Conservation (phyloP, 35 echinoderm and acorn worm genomes). For the Acanthaster planci region DNA sequence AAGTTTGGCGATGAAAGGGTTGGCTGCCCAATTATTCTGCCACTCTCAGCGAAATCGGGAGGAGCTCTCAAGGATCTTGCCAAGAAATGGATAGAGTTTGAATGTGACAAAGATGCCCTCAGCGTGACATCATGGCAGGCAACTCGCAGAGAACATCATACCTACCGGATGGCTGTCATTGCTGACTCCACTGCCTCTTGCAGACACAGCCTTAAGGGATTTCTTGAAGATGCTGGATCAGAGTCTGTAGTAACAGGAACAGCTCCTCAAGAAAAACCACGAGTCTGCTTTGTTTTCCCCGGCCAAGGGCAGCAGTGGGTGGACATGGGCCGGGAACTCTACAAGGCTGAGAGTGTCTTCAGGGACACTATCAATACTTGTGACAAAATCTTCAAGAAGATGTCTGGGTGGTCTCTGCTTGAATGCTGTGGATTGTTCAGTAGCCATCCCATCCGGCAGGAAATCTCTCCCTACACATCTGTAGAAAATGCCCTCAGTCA, state of each 20-base stretch:
- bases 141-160: slow-evolving; percentile 69
- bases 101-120: slow-evolving; percentile 74
- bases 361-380: slow-evolving; percentile 61
- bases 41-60: slow-evolving; percentile 83
- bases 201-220: slow-evolving; percentile 49
- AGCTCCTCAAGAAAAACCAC: slow-evolving; percentile 38
- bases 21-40: slow-evolving; percentile 76
- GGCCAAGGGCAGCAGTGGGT: slow-evolving; percentile 93
- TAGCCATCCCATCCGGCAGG: not conserved
- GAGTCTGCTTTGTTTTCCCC: slow-evolving; percentile 88
- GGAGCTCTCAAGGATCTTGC: slow-evolving; percentile 69
- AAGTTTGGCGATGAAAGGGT: slow-evolving; percentile 60
- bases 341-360: slow-evolving; percentile 70
- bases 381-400: slow-evolving; percentile 74
- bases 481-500: not conserved
- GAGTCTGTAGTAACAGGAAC: slow-evolving; percentile 35
- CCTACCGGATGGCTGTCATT: slow-evolving; percentile 76
- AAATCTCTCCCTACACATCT: not conserved
- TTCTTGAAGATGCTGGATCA: slow-evolving; percentile 49
- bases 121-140: slow-evolving; percentile 74
- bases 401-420: slow-evolving; percentile 91
- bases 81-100: slow-evolving; percentile 66
- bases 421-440: slow-evolving; percentile 33
- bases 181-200: slow-evolving; percentile 65
- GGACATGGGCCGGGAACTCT: slow-evolving; percentile 89